Conservation (phyloP, 2,888 invertebrate genomes). For the Amiota communis region DNA sequence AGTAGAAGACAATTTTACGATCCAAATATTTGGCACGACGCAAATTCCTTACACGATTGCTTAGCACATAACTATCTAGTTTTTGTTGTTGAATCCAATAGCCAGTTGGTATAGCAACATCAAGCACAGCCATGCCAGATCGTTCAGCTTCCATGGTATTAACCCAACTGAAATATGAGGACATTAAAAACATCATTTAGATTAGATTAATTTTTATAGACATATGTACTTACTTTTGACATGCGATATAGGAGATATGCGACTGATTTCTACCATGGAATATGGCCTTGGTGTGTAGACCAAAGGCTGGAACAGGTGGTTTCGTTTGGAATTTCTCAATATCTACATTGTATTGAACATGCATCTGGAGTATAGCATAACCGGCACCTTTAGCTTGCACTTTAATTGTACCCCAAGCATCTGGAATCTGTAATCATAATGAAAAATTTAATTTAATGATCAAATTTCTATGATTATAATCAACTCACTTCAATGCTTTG, state of each 20-base stretch:
- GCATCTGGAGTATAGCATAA: constrained; percentile 94
- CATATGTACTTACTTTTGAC: constrained; percentile 87
- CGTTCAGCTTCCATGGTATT: constrained; percentile 84
- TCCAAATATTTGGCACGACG: constrained; percentile 88
- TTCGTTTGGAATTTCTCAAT: constrained; percentile 86
- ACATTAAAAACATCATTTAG: background rate
- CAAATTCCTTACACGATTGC: constrained; percentile 84
- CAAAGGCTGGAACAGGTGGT: constrained; percentile 88
- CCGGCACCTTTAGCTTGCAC: constrained; percentile 94
- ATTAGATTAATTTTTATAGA: background rate
- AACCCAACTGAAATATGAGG: constrained; percentile 80
- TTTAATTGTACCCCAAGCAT: constrained; percentile 95
- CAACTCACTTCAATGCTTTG: constrained; percentile 82
- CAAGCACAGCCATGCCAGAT: constrained; percentile 91
- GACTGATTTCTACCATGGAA: constrained; percentile 95
- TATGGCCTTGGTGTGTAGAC: constrained; percentile 81
- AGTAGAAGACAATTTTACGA: constrained; percentile 91
- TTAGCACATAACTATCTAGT: constrained; percentile 87
- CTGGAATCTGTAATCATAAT: constrained; percentile 79
- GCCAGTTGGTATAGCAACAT: constrained; percentile 90
- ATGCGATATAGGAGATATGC: constrained; percentile 88
- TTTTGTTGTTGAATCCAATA: constrained; percentile 93
- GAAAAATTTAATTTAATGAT: background rate
- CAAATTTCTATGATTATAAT: constrained; percentile 7
- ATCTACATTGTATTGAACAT: constrained; percentile 93